Conservation (phyloP, 2,888 invertebrate species). For the Eremobia ochroleuca region DNA sequence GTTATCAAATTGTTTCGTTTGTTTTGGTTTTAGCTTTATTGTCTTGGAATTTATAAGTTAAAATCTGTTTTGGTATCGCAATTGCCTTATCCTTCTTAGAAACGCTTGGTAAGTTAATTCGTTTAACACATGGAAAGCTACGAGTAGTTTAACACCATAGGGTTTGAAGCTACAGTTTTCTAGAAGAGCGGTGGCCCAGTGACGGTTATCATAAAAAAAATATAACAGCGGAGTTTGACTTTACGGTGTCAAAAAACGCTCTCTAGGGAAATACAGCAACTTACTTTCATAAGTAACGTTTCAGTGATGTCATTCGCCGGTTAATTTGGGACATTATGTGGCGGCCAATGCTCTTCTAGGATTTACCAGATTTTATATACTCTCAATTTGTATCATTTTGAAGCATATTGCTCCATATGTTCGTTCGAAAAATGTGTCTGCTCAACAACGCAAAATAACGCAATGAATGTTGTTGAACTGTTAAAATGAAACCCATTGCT, state of each 20-base stretch:
- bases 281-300: neutral
- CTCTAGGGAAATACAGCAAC: neutral
- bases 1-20: constrained; percentile 36
- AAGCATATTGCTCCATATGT: too few species aligned
- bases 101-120: neutral
- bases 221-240: neutral
- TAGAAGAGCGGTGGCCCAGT: neutral
- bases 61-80: constrained; percentile 6
- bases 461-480: too few species aligned
- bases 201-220: neutral
- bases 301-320: neutral
- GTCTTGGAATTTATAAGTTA: constrained; percentile 20
- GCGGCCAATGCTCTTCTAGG: neutral
- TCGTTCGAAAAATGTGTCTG: too few species aligned
- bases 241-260: neutral
- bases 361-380: neutral
- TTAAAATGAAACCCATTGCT: too few species aligned
- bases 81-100: neutral
- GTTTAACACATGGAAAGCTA: neutral
- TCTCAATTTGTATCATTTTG: too few species aligned
- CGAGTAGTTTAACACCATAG: neutral
- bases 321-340: neutral
- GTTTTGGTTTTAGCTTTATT: constrained; percentile 32
- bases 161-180: neutral
- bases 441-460: too few species aligned